phyloP scores from a whole-genome alignment of 35 echinoderm and acorn worm genomes.

The Ophiothrix spiculata region DNA sequence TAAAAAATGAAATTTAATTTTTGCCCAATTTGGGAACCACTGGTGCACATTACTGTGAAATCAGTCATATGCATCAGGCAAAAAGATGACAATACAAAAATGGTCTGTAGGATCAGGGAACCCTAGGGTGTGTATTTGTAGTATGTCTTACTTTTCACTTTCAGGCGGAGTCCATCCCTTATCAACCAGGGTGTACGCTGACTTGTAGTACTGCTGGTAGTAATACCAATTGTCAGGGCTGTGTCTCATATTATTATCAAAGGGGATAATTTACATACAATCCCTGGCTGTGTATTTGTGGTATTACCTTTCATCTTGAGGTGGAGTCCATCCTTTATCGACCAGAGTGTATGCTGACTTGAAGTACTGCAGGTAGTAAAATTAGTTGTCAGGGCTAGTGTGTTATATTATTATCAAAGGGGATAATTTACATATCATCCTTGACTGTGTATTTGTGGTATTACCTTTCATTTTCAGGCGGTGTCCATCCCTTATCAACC shows the following conservation, averaged over 20 bases:
- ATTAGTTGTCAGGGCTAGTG: conserved; percentile 75
- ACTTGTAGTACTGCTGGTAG: conserved; percentile 73
- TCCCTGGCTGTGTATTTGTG: neutral
- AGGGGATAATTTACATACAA: neutral
- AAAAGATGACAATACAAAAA: no score
- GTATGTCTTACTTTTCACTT: conserved; percentile 44
- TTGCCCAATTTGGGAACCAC: no score
- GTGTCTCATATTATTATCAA: no score
- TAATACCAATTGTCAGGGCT: conserved; percentile 91
- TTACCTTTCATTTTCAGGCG: conserved; percentile 57
- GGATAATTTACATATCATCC: neutral
- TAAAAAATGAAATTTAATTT: no score
- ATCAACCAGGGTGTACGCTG: conserved; percentile 71
- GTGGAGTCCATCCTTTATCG: conserved; percentile 56
- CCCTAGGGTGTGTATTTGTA: neutral
- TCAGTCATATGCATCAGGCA: no score
- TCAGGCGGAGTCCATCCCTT: conserved; percentile 54
- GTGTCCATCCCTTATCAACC: conserved; percentile 55
- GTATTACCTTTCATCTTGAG: conserved; percentile 50
- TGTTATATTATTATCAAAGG: no score
- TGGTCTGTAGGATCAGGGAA: no score
- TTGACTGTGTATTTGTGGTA: neutral
- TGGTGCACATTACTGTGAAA: no score
- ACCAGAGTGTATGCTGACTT: conserved; percentile 70
- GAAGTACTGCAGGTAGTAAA: conserved; percentile 75